Percentiles rank a stretch among this genome's conserved stretches.
Conservation (phyloP, 2,797 vertebrate genomes). For the Melanotaenia pygmaea region DNA sequence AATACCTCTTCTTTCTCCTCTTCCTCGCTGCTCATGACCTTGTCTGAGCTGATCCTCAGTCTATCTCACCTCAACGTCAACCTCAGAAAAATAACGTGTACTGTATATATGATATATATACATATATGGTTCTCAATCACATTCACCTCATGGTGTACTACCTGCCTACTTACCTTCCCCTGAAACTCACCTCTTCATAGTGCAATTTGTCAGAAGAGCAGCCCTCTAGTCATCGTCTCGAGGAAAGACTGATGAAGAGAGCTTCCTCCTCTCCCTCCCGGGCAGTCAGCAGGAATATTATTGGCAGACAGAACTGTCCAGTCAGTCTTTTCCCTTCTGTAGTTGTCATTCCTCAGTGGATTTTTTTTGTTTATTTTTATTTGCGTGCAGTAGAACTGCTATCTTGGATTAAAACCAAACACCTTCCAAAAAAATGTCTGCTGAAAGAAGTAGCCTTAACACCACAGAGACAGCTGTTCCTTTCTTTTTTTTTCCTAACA, state of each 20-base stretch:
- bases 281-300: conserved; percentile 18
- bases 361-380: conserved; percentile 16
- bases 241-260: conserved; percentile 20
- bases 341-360: conserved; percentile 43
- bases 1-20: conserved; percentile 56
- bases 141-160: conserved; percentile 62
- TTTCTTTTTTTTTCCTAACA: conserved; percentile 18
- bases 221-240: conserved; percentile 20
- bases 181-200: conserved; percentile 51
- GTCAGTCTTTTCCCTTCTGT: conserved; percentile 29
- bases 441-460: conserved; percentile 56
- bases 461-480: conserved; percentile 26
- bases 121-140: conserved; percentile 67
- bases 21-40: conserved; percentile 7
- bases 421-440: conserved; percentile 13
- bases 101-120: conserved; percentile 71
- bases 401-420: conserved; percentile 36
- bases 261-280: conserved; percentile 16
- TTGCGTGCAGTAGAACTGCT: conserved; percentile 45
- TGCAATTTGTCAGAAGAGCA: conserved; percentile 58
- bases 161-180: conserved; percentile 48
- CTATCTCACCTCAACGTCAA: conserved; percentile 73
- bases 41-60: conserved; percentile 81
- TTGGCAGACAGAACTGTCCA: conserved; percentile 15
- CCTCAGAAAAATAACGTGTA: conserved; percentile 72